Base-by-base conservation (phyloP, 2,797 vertebrate species). In the Pipistrellus pipistrellus region DNA sequence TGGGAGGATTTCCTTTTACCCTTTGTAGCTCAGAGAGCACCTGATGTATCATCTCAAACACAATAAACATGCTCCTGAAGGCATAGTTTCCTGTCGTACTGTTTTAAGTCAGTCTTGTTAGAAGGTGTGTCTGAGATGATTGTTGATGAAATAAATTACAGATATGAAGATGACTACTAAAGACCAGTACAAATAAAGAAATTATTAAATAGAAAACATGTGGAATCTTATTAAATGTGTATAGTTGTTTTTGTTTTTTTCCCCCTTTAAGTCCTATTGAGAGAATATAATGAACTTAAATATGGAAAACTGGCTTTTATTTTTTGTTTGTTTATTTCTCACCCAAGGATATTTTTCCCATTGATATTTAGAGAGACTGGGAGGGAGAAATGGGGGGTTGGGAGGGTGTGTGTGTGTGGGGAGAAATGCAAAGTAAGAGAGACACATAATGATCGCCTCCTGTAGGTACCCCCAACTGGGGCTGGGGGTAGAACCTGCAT, bases 1-100 rank as follows among this genome's bases (percentile, higher is more conserved):
- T 98, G 98, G 99, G 99, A 99, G 99, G 98, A 99, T 98, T 99
- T 98, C 98, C 98, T 99, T 98, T 98, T 98, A 98, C 98, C 98
- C 98, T 99, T 99, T 99, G 99, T 99, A 99, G 99, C 99, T 99
- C 98, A 98, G 98, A 98, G 99, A 99, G 99, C 98, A 98, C 98
- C 98, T 98, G 98, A 98, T 99, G 99, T 99, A 99, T 99, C 98
- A 99, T 99, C 98, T 98, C 98, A 98, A 98, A 99, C 98, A 99
- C 98, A 99, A 99, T 99, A 99, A 99, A 99, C 98, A 98, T 98
- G 98, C 98, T 99, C 98, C 98, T 98, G 98, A 98, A 98, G 98
- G 98, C 98, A 96, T 97, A 98, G 97, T 98, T 98, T 98, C 98
- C 97, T 98, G 98, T 98, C 98, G 98, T 98, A 98, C 97, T 98